These are phyloP conservation scores for Sepiola atlantica DNA, from an alignment of 2,888 invertebrate species.

Conservation along the genomic window DNA sequence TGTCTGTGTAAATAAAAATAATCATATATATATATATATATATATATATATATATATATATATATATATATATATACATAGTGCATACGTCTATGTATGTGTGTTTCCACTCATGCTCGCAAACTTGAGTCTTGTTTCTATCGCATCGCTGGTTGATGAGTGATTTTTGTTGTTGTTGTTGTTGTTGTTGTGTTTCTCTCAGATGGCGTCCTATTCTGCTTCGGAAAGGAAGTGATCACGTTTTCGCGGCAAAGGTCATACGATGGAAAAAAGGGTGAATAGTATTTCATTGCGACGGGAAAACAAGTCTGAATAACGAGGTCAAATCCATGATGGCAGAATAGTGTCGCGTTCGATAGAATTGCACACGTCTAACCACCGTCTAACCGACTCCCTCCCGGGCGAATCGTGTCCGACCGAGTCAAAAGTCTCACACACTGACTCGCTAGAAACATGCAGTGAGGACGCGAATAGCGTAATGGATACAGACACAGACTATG, in stretches of 20 bases:
- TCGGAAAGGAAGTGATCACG: neutral
- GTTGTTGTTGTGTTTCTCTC: neutral
- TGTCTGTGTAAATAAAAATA: too few species aligned
- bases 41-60: neutral
- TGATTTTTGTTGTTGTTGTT: neutral
- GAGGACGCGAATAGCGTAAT: too few species aligned
- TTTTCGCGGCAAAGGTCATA: neutral
- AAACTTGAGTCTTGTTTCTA: neutral
- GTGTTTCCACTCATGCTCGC: neutral
- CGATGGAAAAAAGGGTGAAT: neutral
- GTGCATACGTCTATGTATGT: too few species aligned
- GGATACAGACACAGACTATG: too few species aligned
- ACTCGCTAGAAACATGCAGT: too few species aligned
- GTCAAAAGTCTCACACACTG: too few species aligned
- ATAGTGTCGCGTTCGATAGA: neutral
- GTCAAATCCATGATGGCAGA: neutral
- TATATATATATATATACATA: neutral
- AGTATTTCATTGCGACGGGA: neutral
- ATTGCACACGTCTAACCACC: neutral
- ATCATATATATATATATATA: neutral
- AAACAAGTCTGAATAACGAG: neutral
- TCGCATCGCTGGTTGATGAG: neutral
- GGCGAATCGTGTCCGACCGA: too few species aligned
- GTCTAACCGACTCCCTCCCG: too few species aligned
- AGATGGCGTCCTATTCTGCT: neutral